Conservation (phyloP, 2,888 invertebrate species). For the Rhaphigaster nebulosa region DNA sequence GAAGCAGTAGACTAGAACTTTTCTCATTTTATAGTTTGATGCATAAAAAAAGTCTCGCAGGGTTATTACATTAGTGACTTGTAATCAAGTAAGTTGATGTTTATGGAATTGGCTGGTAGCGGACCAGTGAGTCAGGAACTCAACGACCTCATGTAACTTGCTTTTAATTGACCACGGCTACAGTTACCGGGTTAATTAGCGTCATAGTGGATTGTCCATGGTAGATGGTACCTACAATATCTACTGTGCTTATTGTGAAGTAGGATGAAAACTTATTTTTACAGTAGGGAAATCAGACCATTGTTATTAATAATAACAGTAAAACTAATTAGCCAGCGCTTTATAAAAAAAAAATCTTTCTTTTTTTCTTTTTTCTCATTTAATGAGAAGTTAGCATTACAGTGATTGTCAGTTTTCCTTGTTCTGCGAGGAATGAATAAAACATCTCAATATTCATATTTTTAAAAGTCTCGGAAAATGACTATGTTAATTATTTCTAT, state of each 20-base stretch:
- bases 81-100: conserved; percentile 12
- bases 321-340: neutral
- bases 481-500: neutral
- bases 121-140: neutral
- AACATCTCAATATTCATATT: neutral
- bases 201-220: neutral
- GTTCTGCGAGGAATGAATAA: neutral
- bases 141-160: neutral
- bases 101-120: neutral
- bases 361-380: too few species aligned
- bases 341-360: too few species aligned
- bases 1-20: neutral
- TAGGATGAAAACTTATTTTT: neutral
- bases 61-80: neutral
- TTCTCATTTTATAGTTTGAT: neutral
- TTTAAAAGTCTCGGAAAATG: neutral
- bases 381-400: too few species aligned
- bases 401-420: neutral
- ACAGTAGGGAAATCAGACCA: neutral
- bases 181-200: neutral
- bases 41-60: neutral
- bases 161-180: conserved; percentile 10
- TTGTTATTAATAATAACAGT: neutral
- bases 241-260: neutral
- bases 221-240: neutral